Conservation (phyloP, 2,113 vertebrate genomes). For the Phyllostomus hastatus region DNA sequence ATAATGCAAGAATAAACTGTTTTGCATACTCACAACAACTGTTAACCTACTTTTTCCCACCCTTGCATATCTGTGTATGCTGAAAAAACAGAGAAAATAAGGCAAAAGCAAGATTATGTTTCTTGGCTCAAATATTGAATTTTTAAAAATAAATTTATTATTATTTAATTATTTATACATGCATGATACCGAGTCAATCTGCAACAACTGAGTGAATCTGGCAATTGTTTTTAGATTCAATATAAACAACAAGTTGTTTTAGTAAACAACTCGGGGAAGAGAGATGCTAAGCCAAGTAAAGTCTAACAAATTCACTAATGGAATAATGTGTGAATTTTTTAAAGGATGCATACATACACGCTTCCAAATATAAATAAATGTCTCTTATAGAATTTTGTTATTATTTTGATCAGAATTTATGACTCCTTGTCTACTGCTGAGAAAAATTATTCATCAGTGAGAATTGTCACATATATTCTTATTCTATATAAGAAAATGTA, state of each 20-base stretch:
- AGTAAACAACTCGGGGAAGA: not conserved
- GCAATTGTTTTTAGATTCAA: not conserved
- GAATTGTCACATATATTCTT: not conserved
- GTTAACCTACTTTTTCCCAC: not conserved
- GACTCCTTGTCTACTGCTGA: not conserved
- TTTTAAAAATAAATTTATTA: not conserved
- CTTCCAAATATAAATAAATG: not conserved
- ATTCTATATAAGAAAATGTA: not conserved
- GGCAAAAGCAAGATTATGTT: not conserved
- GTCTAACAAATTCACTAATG: not conserved
- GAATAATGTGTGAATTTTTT: not conserved
- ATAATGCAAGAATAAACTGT: not conserved
- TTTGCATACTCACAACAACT: not conserved
- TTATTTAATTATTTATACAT: not conserved
- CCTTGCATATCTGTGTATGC: not conserved
- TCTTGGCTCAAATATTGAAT: not conserved
- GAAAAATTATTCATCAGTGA: not conserved
- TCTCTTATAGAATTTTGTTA: not conserved
- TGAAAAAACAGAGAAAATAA: not conserved
- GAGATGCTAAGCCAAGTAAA: not conserved
- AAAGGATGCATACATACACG: not conserved
- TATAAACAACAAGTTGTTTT: too few species aligned
- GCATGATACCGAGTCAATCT: not conserved
- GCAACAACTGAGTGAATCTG: not conserved
- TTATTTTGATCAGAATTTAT: not conserved